Evolutionary conservation across 1,140 invertebrate species (phyloP).

Genomic region (Samia ricini): DNA sequence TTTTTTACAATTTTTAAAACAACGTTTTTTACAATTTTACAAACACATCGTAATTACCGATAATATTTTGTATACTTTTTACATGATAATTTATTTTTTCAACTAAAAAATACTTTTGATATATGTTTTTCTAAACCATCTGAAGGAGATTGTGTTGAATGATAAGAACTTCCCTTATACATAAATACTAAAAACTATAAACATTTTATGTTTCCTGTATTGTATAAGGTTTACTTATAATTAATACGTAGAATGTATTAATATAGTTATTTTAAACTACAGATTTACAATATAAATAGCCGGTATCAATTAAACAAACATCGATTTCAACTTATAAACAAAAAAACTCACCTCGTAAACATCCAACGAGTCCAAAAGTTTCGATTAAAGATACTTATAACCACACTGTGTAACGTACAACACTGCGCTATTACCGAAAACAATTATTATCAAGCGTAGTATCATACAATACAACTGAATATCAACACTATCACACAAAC

Average conservation of each 20-base stretch:
- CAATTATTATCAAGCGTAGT: not conserved
- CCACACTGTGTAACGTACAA: not conserved
- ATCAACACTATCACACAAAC: constrained; percentile 17
- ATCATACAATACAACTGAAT: not conserved
- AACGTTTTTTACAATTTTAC: too few species aligned
- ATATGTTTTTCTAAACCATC: not conserved
- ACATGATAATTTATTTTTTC: too few species aligned
- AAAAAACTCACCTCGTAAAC: constrained; percentile 7
- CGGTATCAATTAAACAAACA: not conserved
- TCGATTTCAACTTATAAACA: not conserved
- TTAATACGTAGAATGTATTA: not conserved
- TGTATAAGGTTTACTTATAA: not conserved
- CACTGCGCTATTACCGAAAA: constrained; percentile 3
- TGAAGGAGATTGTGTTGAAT: not conserved
- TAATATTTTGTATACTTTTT: too few species aligned
- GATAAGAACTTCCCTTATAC: not conserved
- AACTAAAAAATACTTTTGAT: not conserved
- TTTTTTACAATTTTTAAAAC: too few species aligned
- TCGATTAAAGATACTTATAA: not conserved
- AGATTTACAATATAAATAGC: not conserved
- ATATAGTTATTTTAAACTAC: not conserved
- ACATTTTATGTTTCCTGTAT: not conserved
- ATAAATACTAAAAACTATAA: not conserved
- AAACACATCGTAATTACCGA: too few species aligned
- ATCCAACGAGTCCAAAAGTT: constrained; percentile 1